Percentiles rank a stretch among this genome's conserved stretches.
These are phyloP conservation scores for Leptonema lineaticorne DNA, from an alignment of 1,140 invertebrate species.

Conservation along the genomic window DNA sequence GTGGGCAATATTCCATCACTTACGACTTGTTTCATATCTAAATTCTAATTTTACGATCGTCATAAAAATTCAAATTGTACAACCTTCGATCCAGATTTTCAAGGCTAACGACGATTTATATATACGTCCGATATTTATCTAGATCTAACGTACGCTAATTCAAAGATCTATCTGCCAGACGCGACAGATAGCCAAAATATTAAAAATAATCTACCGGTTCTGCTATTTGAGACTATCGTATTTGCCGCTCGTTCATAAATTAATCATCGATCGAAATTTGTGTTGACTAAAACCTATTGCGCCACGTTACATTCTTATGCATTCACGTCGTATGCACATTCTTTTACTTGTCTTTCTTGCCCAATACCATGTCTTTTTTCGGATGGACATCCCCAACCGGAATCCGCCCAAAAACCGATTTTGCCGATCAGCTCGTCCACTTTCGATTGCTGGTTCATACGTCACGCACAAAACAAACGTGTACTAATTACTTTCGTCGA, in stretches of 20 bases:
- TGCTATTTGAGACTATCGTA: too few species aligned
- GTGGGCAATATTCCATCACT: neutral
- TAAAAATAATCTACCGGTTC: too few species aligned
- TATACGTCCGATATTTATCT: neutral
- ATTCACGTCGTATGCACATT: neutral
- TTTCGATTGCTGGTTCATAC: constrained; percentile 3
- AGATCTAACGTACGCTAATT: neutral
- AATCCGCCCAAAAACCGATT: neutral
- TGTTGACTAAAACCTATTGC: neutral
- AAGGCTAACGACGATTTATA: neutral
- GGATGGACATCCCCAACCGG: constrained; percentile 3
- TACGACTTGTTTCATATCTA: neutral
- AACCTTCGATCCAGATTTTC: constrained; percentile 12
- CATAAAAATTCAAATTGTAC: constrained; percentile 11
- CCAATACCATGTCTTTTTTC: constrained; percentile 1
- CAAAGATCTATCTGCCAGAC: neutral
- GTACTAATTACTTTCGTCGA: neutral
- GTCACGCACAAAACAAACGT: neutral
- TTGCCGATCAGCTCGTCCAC: neutral
- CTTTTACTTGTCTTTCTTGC: neutral
- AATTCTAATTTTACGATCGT: constrained; percentile 6
- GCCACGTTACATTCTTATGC: neutral
- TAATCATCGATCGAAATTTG: neutral
- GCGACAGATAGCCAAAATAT: neutral
- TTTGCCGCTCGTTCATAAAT: neutral